Evolutionary conservation across 92 coral and sea anemone species (phyloP), one percentile per base, ranked within the genome.

Genomic region (Zoanthus gigantus): DNA sequence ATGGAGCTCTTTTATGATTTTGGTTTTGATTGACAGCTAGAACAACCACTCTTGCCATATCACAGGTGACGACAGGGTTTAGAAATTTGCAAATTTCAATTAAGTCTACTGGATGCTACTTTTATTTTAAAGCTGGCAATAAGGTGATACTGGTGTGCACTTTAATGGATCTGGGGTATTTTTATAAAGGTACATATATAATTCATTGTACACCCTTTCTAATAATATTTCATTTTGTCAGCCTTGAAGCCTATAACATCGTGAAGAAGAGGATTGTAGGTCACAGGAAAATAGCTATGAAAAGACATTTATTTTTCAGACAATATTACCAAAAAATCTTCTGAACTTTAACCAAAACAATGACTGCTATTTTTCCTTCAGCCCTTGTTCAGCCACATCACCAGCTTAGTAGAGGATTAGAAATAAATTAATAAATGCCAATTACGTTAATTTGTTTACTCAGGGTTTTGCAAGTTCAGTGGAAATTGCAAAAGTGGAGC

Each of bases 401-500:
- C 68, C 68, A 60, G 68, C 68, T 60, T 11, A 60, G 68, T 60
- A 60, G 68, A 60, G 28, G 68, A 60, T 5, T 60, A 60, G 68
- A 60, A 60, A 60, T 60, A 60, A 13, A 60, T 60, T 5, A 13
- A 60, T 60, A 60, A 60, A 60, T 13, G 68, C 28, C 28, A 60
- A 60, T 60, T 0, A 60, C 12, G 5, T 60, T 60, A 60, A 47
- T 60, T 60, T 60, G 68, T 60, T 60, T 11, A 60, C 68, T 60
- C 68, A 5, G 68, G 68, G 68, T 60, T 60, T 60, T 5, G 68
- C 15, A 60, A 60, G 68, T 60, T 60, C 68, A 60, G 68, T 60
- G 68, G 68, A 60, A 60, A 60, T 60, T 60, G 68, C 68, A 60
- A 60, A 60, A 60, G 68, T 60, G 68, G 68, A 60, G 68, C 68